Evolutionary conservation across 2,888 invertebrate species (phyloP), one percentile per base, ranked within the genome.

Genomic region (Chalcosyrphus nemorum): DNA sequence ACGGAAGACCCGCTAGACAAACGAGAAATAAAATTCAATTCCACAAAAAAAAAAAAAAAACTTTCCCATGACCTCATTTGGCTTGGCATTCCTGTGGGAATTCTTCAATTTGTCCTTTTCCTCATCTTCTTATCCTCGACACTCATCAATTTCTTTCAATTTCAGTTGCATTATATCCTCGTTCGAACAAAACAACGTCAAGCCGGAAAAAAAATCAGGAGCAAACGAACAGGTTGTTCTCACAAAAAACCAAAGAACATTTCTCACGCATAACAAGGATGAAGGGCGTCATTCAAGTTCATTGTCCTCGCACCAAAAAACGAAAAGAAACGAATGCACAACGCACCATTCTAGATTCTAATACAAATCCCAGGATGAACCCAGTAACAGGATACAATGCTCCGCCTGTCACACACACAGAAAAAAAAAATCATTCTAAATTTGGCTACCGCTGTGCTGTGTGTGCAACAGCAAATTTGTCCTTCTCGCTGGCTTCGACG

Each of bases 51-150:
- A 15, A 38, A 81, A 56, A 45, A 32, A 7, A 21, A 57, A 43
- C 41, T 27, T 84, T 84, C 84, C 70, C 84, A 84, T 80, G 74
- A 80, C 84, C 80, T 70, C 65, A 74, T 80, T 84, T 80, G 70
- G n/a, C 45, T 43, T 47, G 29, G 68, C 74, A 84, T 84, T 84
- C 84, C 68, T 84, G 78, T 84, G 84, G 75, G 84, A 84, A 84
- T 84, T 75, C 74, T 75, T 80, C 70, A 70, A 80, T 84, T 80
- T 84, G 80, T 84, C 65, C 68, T 43, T 61, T 72, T 52, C 35
- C n/a, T 43, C 38, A 35, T 56, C 54, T 45, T 19, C 65, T 27
- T 66, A 71, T 80, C 74, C 65, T 70, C 29, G 41, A 38, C 66
- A 54, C 70, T 54, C 54, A 63, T 63, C 54, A 21, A n/a, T 52